phyloP scores from a whole-genome alignment of 2,113 vertebrate species.

The Cephalopterus ornatus region DNA sequence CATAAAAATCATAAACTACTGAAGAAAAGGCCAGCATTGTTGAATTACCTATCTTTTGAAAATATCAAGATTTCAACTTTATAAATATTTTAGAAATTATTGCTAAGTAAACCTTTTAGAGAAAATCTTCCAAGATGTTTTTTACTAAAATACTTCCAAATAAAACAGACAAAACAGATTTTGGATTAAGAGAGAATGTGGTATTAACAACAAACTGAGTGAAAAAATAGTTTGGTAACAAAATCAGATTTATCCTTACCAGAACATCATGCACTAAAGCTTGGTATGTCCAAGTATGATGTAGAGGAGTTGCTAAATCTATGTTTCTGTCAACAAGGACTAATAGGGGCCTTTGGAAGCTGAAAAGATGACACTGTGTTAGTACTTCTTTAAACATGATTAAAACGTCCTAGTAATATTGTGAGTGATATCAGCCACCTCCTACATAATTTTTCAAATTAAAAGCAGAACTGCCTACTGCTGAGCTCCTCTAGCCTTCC shows the following conservation, averaged over 20 bases:
- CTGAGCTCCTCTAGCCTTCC: background rate
- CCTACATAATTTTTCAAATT: background rate
- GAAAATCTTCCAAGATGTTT: background rate
- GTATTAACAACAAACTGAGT: background rate
- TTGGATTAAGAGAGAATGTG: background rate
- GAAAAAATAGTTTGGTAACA: conserved; percentile 27
- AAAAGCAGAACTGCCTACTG: background rate
- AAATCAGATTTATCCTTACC: conserved; percentile 79
- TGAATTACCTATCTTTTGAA: background rate
- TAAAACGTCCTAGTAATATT: conserved; percentile 6
- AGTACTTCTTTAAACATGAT: conserved; percentile 33
- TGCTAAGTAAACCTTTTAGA: background rate
- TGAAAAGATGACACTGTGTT: conserved; percentile 66
- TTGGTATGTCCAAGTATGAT: conserved; percentile 99
- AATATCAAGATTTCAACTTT: background rate
- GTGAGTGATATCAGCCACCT: background rate
- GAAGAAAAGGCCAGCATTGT: background rate
- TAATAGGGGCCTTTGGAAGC: conserved; percentile 95
- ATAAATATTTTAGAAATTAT: background rate
- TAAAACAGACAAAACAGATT: background rate
- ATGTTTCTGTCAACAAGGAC: conserved; percentile 95
- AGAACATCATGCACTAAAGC: conserved; percentile 97
- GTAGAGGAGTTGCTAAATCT: conserved; percentile 97
- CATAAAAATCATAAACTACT: background rate
- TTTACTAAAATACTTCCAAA: background rate